phyloP scores from a whole-genome alignment of 2,113 vertebrate genomes.

The Urocolius indicus region DNA sequence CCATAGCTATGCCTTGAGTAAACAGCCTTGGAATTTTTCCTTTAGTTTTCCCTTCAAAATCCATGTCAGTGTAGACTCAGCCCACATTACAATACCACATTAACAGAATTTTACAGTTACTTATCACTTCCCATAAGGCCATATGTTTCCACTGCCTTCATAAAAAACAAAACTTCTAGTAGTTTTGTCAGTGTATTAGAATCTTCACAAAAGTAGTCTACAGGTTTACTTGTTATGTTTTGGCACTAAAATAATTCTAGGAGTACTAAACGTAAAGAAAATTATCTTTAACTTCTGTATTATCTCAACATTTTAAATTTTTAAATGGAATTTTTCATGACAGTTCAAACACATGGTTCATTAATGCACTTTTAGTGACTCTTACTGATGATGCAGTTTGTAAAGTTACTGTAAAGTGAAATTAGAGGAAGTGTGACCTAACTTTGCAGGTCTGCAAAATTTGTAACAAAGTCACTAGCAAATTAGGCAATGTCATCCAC shows the following conservation, averaged over 20 bases:
- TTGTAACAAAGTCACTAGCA: slow-evolving; percentile 39
- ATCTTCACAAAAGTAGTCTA: neutral
- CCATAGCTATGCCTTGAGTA: neutral
- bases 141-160: neutral
- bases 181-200: neutral
- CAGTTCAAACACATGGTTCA: neutral
- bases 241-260: neutral
- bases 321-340: neutral
- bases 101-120: neutral
- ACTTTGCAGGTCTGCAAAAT: slow-evolving; percentile 48
- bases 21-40: neutral
- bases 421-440: slow-evolving; percentile 18
- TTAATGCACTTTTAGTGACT: slow-evolving; percentile 2
- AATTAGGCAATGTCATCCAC: slow-evolving; percentile 70
- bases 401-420: slow-evolving; percentile 17
- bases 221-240: neutral
- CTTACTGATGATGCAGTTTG: neutral
- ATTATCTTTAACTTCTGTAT: neutral
- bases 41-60: neutral
- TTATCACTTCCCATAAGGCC: neutral
- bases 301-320: neutral
- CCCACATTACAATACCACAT: neutral
- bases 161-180: neutral
- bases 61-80: neutral
- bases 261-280: neutral